A percentile compares a stretch with the other conserved stretches of the same genome.
Evolutionary conservation across 2,797 vertebrate species (phyloP).

Genomic region (Myotis myotis): DNA sequence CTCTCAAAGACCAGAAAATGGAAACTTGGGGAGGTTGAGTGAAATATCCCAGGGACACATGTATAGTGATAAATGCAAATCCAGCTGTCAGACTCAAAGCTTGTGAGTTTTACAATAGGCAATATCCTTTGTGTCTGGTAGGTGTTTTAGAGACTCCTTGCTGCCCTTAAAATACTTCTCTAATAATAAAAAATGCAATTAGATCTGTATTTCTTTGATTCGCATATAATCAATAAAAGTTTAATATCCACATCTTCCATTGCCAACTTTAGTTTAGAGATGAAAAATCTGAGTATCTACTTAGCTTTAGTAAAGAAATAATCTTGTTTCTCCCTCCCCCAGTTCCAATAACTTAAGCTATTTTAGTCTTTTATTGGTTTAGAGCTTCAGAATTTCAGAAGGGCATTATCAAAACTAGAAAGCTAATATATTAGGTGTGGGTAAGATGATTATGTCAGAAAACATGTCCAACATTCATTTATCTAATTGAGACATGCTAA

Average conservation of each 20-base stretch:
- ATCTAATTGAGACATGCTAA: neutral
- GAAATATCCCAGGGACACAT: neutral
- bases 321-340: neutral
- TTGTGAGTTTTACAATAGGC: neutral
- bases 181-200: neutral
- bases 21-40: neutral
- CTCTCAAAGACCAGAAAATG: neutral
- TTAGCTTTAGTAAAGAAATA: conserved; percentile 11
- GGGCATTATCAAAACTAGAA: neutral
- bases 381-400: neutral
- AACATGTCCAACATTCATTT: neutral
- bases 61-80: neutral
- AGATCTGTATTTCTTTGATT: neutral
- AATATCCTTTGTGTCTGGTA: neutral
- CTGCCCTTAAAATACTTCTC: neutral
- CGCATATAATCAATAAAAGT: neutral
- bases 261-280: neutral
- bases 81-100: neutral
- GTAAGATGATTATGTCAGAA: neutral
- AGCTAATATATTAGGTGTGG: neutral
- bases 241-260: neutral
- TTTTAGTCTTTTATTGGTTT: neutral
- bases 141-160: neutral
- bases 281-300: neutral
- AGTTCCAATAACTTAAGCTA: neutral